phyloP scores from a whole-genome alignment of 2,113 vertebrate species.

The Strigops habroptila region DNA sequence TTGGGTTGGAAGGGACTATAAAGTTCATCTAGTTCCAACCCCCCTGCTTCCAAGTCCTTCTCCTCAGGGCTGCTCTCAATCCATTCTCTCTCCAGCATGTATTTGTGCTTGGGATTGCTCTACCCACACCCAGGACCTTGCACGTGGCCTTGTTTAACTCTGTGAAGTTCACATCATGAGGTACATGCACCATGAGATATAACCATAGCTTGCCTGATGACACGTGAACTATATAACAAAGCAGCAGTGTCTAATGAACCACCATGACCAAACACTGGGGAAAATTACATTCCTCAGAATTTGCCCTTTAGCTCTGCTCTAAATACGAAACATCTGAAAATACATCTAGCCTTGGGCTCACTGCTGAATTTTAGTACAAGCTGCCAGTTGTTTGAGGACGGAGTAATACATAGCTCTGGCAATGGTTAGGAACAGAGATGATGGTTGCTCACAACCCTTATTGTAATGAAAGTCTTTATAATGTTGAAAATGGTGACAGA shows the following conservation, averaged over 20 bases:
- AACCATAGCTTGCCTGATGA: neutral
- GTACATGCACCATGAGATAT: slow-evolving; percentile 16
- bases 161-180: neutral
- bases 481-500: neutral
- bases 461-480: neutral
- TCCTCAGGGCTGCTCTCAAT: neutral
- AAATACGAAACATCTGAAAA: slow-evolving; percentile 49
- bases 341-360: neutral
- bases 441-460: neutral
- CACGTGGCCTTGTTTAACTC: neutral
- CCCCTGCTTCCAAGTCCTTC: neutral
- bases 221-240: slow-evolving; percentile 33
- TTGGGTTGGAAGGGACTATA: neutral
- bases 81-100: neutral
- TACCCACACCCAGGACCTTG: neutral
- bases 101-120: neutral
- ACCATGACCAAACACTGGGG: neutral
- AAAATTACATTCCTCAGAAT: neutral
- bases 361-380: slow-evolving; percentile 17
- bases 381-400: neutral
- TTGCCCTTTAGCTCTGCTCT: slow-evolving; percentile 10
- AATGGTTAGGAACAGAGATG: neutral
- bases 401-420: neutral
- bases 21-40: neutral
- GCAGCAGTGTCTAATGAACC: slow-evolving; percentile 50